Percentiles rank a stretch among this genome's conserved stretches.
Conservation (phyloP, 2,888 invertebrate genomes). For the Isoperla grammatica region DNA sequence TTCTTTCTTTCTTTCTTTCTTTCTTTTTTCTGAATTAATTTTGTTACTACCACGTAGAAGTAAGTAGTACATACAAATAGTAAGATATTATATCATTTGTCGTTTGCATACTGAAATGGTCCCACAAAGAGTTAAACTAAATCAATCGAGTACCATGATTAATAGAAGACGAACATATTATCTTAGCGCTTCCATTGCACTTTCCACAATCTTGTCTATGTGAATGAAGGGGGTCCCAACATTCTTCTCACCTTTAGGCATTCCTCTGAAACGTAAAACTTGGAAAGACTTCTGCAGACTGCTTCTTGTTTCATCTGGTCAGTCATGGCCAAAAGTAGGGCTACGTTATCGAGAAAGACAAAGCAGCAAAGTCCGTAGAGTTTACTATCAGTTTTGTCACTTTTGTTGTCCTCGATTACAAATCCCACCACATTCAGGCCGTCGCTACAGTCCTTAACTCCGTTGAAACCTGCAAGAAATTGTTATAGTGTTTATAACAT, state of each 20-base stretch:
- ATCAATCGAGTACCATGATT: no score
- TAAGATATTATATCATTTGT: no score
- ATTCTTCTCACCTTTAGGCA: slow-evolving; percentile 21
- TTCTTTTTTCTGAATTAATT: no score
- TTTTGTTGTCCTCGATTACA: slow-evolving; percentile 24
- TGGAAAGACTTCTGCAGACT: slow-evolving; percentile 22
- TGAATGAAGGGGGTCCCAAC: no score
- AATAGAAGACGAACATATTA: background rate
- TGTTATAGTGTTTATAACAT: no score
- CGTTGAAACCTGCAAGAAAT: slow-evolving; percentile 26
- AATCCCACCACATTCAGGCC: slow-evolving; percentile 26
- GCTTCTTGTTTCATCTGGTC: slow-evolving; percentile 17
- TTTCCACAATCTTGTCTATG: no score
- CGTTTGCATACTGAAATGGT: no score
- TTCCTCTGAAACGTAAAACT: slow-evolving; percentile 23
- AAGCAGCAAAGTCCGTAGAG: slow-evolving; percentile 28
- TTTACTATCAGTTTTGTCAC: slow-evolving; percentile 23
- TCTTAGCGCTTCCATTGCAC: no score
- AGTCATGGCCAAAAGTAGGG: slow-evolving; percentile 19
- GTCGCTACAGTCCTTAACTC: slow-evolving; percentile 27
- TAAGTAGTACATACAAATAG: no score
- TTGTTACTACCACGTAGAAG: no score
- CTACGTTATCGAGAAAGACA: slow-evolving; percentile 22
- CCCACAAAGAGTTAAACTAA: no score
- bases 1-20: no score